Evolutionary conservation across 2,797 vertebrate genomes (phyloP).

Genomic region (Brotula barbata): DNA sequence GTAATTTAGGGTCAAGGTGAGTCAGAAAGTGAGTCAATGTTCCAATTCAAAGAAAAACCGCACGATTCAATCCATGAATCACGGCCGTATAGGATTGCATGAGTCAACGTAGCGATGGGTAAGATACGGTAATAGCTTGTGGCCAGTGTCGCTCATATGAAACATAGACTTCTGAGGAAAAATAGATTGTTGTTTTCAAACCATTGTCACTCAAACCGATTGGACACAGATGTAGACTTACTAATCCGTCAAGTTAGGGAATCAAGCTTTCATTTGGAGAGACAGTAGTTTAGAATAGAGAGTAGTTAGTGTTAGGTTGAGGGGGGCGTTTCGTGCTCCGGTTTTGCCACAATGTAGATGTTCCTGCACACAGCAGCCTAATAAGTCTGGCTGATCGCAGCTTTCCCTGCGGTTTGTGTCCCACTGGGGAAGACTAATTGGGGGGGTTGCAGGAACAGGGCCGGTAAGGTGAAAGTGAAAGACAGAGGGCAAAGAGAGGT

Average conservation of each 20-base stretch:
- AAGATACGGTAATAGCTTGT: slow-evolving; percentile 44
- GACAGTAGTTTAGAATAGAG: not conserved
- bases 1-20: slow-evolving; percentile 49
- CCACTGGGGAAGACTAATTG: slow-evolving; percentile 24
- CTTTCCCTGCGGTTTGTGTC: slow-evolving; percentile 14
- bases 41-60: slow-evolving; percentile 48
- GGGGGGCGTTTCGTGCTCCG: not conserved
- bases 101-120: slow-evolving; percentile 60
- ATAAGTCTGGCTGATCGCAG: slow-evolving; percentile 3
- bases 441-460: slow-evolving; percentile 4
- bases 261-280: not conserved
- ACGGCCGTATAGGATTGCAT: slow-evolving; percentile 57
- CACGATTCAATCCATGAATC: slow-evolving; percentile 61
- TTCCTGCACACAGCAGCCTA: slow-evolving; percentile 17
- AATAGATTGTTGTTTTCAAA: slow-evolving; percentile 23
- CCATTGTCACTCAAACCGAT: slow-evolving; percentile 22
- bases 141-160: slow-evolving; percentile 55
- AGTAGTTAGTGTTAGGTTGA: not conserved
- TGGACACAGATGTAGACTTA: not conserved
- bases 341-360: slow-evolving; percentile 34
- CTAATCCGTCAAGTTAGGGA: not conserved
- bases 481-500: slow-evolving; percentile 42
- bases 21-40: slow-evolving; percentile 57
- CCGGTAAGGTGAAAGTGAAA: slow-evolving; percentile 52
- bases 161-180: slow-evolving; percentile 37